Base-by-base conservation (phyloP, 2,113 vertebrate species). In the Tragelaphus buxtoni region DNA sequence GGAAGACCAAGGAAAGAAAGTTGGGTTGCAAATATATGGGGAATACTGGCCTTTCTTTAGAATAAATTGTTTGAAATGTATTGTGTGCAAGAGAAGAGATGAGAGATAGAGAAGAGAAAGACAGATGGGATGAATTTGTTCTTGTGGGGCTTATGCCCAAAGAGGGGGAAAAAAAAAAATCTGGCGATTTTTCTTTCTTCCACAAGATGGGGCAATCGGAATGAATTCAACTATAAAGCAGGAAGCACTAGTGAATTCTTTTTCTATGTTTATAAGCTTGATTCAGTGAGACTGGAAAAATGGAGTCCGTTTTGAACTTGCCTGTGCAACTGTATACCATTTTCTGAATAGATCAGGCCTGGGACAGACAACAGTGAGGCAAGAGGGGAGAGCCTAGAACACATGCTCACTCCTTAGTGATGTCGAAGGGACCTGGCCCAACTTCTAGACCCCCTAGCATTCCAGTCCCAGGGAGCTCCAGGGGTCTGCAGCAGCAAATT, bases 171-270 rank as follows among this genome's bases (percentile, higher is more conserved):
- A 6, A 22, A 49, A 42, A 74, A 8, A 20, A 35, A 14, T 17
- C 39, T 45, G 82, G 97, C 72, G 2, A 0, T 98, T 98, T 94
- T 63, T 51, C 53, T 53, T 97, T 90, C 93, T 97, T 98, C 99
- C 99, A 99, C 98, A 97, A 98, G 99, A 98, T 99, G 99, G 98
- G 79, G 98, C 89, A 96, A 30, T 83, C 47, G 49, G 97, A 97
- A 98, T 42, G 95, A 97, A 97, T 49, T 98, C 60, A 88, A 61
- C 91, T 85, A 4, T 1, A 35, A 49, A 17, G 0, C 10, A n/a
- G 30, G 32, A 74, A 69, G 24, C 63, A 13, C 14, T 55, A 82
- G 42, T 20, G 26, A n/a, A 91, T 95, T 93, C 96, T 60, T 95
- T 98, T 95, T 53, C 58, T 95, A 2, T 22, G 74, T 56, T 32